Evolutionary conservation across 2,113 vertebrate species (phyloP).

Genomic region (Melospiza melodia): DNA sequence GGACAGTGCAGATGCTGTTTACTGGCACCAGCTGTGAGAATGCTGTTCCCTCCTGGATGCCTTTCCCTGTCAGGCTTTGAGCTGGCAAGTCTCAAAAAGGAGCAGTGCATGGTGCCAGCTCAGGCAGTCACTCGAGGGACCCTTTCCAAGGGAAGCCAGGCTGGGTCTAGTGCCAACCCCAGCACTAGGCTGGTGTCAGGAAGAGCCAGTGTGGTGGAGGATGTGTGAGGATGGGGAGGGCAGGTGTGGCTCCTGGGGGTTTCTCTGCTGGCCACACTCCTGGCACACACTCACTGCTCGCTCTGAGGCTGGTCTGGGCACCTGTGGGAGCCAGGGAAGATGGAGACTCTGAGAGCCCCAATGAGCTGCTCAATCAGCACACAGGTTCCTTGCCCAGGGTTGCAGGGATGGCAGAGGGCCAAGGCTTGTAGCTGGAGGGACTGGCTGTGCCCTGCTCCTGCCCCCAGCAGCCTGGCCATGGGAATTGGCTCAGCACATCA

Average conservation of each 20-base stretch:
- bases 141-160: neutral
- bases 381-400: neutral
- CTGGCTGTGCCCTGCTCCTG: neutral
- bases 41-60: neutral
- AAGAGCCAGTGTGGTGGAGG: neutral
- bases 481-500: neutral
- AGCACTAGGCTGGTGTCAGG: neutral
- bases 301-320: neutral
- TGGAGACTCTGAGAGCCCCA: neutral
- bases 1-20: neutral
- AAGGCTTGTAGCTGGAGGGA: neutral
- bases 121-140: neutral
- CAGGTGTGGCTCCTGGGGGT: neutral
- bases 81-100: neutral
- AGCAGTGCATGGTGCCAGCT: neutral
- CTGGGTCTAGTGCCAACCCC: neutral
- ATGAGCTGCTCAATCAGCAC: neutral
- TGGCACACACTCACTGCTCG: neutral
- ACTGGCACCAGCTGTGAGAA: neutral
- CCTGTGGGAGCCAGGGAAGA: neutral
- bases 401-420: neutral
- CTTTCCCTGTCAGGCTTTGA: neutral
- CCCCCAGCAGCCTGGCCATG: rapidly evolving
- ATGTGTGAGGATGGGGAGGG: neutral
- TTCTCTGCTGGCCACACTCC: neutral